Conservation (phyloP, 2,797 vertebrate species). For the Pseudocheirus occidentalis region DNA sequence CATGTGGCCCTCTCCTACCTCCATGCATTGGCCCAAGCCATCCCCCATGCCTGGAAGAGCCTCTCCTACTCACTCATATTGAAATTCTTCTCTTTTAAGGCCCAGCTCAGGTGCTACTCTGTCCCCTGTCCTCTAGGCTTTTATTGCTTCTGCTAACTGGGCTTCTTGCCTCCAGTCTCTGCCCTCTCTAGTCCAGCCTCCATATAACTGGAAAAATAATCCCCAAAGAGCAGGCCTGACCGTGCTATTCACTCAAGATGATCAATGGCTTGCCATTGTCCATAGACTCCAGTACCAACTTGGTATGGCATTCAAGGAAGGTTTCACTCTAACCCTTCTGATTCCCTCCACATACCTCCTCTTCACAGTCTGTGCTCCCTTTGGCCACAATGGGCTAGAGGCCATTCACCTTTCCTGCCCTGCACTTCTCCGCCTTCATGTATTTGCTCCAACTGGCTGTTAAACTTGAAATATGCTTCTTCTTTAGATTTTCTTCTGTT, state of each 20-base stretch:
- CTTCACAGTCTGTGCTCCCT: neutral
- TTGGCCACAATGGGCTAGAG: neutral
- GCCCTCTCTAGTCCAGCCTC: no score
- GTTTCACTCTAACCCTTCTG: neutral
- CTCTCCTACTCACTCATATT: no score
- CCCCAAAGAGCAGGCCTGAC: neutral
- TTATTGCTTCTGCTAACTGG: no score
- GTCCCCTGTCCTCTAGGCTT: neutral
- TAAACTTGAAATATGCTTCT: neutral
- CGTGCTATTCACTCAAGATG: neutral
- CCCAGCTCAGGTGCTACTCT: neutral
- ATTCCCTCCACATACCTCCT: neutral
- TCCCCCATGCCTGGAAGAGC: neutral
- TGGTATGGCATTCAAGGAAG: neutral
- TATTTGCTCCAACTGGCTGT: neutral
- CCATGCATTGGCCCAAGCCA: no score
- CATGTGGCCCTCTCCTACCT: neutral
- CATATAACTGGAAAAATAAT: neutral
- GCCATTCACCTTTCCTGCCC: neutral
- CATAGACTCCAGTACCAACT: neutral
- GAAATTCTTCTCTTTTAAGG: neutral
- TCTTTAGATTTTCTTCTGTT: neutral
- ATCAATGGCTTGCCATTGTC: neutral
- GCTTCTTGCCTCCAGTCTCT: no score
- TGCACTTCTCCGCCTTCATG: neutral